phyloP scores from a whole-genome alignment of 1,140 invertebrate genomes.

The Drosophila insularis region DNA sequence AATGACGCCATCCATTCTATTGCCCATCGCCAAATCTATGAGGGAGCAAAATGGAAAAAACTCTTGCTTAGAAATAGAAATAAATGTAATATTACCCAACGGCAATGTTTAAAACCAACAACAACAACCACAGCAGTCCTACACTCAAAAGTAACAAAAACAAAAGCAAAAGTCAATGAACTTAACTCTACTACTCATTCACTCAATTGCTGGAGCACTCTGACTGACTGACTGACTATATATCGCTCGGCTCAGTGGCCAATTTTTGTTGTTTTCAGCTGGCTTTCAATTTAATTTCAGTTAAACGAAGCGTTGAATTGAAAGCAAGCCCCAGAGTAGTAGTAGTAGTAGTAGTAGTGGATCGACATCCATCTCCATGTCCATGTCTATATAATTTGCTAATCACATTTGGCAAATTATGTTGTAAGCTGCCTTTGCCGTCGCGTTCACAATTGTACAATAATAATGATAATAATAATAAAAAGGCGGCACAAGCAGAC shows the following conservation, averaged over 20 bases:
- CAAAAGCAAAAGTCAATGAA: conserved; percentile 3
- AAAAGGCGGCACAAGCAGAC: background rate
- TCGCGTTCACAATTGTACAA: conserved; percentile 66
- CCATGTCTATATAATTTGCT: conserved; percentile 73
- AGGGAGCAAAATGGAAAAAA: background rate
- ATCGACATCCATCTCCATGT: conserved; percentile 24
- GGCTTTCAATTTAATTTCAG: conserved; percentile 76
- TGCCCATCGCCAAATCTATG: background rate
- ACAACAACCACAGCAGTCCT: background rate
- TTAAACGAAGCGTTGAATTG: conserved; percentile 79
- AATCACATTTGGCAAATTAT: conserved; percentile 80
- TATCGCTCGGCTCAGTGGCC: conserved; percentile 50
- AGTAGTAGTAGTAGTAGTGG: background rate
- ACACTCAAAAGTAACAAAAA: conserved; percentile 5
- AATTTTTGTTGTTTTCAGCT: conserved; percentile 66
- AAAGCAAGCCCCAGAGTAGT: conserved; percentile 53
- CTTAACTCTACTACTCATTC: conserved; percentile 1
- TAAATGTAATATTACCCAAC: background rate
- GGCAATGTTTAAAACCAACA: conserved; percentile 3
- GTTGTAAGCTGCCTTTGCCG: conserved; percentile 55
- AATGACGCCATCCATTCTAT: background rate
- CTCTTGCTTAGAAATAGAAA: background rate
- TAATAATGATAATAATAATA: conserved; percentile 25
- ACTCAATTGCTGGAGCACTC: background rate
- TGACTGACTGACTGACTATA: background rate